Evolutionary conservation across 1,140 invertebrate genomes (phyloP), one percentile per base, ranked within the genome.

Genomic region (Cherax quadricarinatus): DNA sequence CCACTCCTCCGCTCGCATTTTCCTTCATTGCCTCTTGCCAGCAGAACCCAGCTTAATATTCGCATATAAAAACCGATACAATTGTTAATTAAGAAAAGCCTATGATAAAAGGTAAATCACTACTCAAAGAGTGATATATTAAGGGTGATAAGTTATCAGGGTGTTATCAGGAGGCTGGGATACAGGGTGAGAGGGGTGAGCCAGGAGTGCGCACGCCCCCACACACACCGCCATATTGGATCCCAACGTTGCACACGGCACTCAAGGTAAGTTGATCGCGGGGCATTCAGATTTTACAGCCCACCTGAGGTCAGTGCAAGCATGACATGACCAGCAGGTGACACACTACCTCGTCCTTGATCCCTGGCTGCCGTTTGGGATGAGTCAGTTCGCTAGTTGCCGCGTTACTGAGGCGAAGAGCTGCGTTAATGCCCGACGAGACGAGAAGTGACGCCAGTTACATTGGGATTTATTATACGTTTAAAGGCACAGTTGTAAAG

Each of bases 261-360:
- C 90, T 82, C 90, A 91, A 91, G 90, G 90, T 91, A 80, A 91
- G 90, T 41, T 49, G 57, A 49, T 91, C 90, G 90, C 90, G 90
- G 90, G 90, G 84, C 75, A 66, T 91, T 91, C 62, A 75, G 90
- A 91, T 91, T 91, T 86, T 91, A 84, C 75, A 73, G 57, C 30
- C 41, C 16, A 87, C 84, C 49, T 62, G 48, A 49, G 62, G n/a
- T 51, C 49, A 30, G 53, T 48, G 80, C 41, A 18, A 9, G 16
- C 62, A 21, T 91, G 90, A 86, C 90, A 87, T 86, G 90, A 62
- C 51, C 14, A 85, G 30, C 57, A 73, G 30, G 48, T 14, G 53
- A 16, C 62, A 84, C 84, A 70, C 62, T 24, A 73, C 53, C 57
- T 70, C 18, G 1, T 81, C 66, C 51, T 14, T 49, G 78, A 66